Conservation (phyloP, 2,113 vertebrate species). For the Fulica atra region DNA sequence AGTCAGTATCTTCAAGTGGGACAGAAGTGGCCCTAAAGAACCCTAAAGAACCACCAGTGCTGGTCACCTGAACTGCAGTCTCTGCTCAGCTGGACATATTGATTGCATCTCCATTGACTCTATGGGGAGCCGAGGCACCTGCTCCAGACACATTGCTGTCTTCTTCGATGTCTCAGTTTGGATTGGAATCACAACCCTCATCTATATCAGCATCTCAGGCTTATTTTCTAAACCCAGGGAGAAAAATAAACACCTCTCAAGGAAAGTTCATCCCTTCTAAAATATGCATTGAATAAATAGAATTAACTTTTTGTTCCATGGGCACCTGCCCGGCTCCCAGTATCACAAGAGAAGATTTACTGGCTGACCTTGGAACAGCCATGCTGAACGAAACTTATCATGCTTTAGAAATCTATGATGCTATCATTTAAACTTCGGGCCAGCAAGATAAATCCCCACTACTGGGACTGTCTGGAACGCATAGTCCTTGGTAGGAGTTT, state of each 20-base stretch:
- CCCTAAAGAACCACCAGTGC: not conserved
- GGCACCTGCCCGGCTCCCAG: not conserved
- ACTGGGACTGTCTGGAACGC: rapidly evolving
- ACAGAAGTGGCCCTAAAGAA: not conserved
- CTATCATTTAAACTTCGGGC: not conserved
- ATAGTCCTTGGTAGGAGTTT: not conserved
- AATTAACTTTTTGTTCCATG: not conserved
- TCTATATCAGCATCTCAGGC: not conserved
- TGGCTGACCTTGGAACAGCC: not conserved
- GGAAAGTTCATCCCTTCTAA: not conserved
- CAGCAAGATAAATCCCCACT: not conserved
- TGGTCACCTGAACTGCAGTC: not conserved
- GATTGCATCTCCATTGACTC: not conserved
- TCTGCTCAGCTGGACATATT: not conserved
- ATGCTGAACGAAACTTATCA: not conserved
- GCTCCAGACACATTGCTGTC: not conserved
- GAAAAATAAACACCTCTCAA: not conserved
- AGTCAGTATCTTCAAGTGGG: not conserved
- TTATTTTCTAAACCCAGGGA: not conserved
- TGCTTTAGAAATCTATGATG: not conserved
- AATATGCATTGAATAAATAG: not conserved
- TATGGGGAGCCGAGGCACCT: not conserved
- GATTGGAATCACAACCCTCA: not conserved
- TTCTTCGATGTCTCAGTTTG: not conserved
- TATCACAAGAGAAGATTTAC: not conserved